Evolutionary conservation across 2,113 vertebrate species (phyloP), one percentile per base, ranked within the genome.

Genomic region (Mystacornis crossleyi): DNA sequence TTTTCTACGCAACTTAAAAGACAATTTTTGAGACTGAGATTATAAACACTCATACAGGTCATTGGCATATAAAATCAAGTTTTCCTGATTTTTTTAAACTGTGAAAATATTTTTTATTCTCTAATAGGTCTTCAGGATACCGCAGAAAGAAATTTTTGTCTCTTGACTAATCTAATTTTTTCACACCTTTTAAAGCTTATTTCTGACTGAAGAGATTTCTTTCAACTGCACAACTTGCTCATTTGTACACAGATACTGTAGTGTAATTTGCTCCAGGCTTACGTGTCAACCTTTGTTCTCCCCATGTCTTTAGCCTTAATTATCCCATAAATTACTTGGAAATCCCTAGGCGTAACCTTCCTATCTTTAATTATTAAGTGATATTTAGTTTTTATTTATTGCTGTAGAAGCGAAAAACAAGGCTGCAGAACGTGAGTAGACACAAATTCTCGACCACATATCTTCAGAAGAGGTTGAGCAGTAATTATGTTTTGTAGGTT

Each of bases 321-420:
- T 97, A 93, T 36, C 78, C 36, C 45, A 65, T 80, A 92, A 89
- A 97, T 95, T 88, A 58, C 75, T 58, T 82, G 34, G 51, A 90
- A 88, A 66, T 88, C 54, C 23, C 18, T 33, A 20, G 11, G 23
- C 0, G 1, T 10, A 64, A 34, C 45, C 36, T 90, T 90, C 38
- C 42, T 62, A 45, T 85, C 42, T 70, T 69, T 61, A 78, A 53
- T 78, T 45, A 72, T 45, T 65, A 77, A 94, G 62, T 5, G 14
- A 57, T 73, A 48, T 14, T 94, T 72, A 66, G 33, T 54, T 90
- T 90, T 94, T 88, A 93, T 96, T 96, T 97, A 96, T 96, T 92
- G 82, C 82, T 62, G 20, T 75, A 62, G 53, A 73, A 93, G 79
- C 38, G 77, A 54, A 70, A 82, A 82, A 24, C 2, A 1, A 73